These are phyloP conservation scores for Lagopus muta DNA, from an alignment of 2,113 vertebrate species.

Conservation along the genomic window DNA sequence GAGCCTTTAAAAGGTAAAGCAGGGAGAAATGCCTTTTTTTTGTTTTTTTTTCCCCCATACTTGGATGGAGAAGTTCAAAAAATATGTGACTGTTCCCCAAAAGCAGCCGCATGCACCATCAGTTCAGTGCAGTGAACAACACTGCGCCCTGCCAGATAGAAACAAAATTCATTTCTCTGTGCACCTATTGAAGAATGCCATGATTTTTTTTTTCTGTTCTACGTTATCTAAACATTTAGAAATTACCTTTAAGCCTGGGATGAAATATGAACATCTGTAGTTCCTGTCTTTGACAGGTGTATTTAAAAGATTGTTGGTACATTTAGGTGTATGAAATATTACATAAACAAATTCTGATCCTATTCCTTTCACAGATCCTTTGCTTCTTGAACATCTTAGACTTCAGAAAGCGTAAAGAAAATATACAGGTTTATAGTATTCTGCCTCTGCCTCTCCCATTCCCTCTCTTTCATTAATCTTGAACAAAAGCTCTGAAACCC, in stretches of 20 bases:
- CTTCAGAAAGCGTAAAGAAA: neutral
- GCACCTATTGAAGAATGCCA: neutral
- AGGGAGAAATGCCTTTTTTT: neutral
- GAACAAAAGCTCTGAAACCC: neutral
- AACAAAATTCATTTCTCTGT: neutral
- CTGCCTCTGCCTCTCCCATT: neutral
- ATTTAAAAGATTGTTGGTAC: neutral
- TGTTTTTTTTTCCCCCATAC: rapidly evolving
- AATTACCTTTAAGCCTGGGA: neutral
- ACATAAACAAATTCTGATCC: neutral
- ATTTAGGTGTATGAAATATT: neutral
- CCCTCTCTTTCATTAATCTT: neutral
- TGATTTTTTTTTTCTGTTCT: neutral
- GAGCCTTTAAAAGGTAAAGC: neutral
- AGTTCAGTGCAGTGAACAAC: neutral
- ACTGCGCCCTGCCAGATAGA: neutral
- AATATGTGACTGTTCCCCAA: neutral
- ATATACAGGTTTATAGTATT: neutral
- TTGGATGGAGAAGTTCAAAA: neutral
- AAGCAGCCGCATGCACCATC: neutral
- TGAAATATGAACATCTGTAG: neutral
- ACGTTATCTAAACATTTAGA: neutral
- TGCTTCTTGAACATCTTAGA: neutral
- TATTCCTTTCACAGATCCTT: neutral
- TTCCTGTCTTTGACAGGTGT: neutral